These are phyloP conservation scores for Cyphomyrus discorhynchus DNA, from an alignment of 2,113 vertebrate species.

Conservation along the genomic window DNA sequence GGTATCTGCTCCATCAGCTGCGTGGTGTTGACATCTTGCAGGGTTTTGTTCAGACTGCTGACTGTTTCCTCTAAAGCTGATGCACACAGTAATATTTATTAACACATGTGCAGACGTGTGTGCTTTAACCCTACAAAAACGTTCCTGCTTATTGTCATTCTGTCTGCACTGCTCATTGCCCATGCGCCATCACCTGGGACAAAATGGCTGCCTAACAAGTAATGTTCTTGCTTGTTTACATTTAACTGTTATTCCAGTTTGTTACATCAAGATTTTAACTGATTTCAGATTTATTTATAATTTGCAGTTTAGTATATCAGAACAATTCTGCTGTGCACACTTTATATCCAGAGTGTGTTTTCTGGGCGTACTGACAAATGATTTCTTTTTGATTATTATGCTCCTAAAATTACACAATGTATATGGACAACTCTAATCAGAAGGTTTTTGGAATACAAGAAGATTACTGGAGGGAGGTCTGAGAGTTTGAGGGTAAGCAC, in stretches of 20 bases:
- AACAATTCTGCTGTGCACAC: neutral
- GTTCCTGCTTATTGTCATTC: neutral
- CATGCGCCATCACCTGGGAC: neutral
- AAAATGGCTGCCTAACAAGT: neutral
- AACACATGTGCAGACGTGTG: neutral
- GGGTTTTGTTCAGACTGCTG: constrained; percentile 61
- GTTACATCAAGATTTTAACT: neutral
- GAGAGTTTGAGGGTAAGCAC: neutral
- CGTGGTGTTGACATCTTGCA: constrained; percentile 45
- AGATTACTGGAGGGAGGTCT: neutral
- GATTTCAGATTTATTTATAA: neutral
- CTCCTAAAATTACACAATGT: neutral
- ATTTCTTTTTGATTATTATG: neutral
- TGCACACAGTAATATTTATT: neutral
- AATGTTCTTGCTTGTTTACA: neutral
- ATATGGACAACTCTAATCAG: neutral
- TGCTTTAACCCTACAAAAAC: neutral
- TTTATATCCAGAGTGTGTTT: neutral
- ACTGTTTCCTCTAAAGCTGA: constrained; percentile 62
- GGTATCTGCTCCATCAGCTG: constrained; percentile 55
- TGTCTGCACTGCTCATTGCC: neutral
- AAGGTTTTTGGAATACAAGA: neutral
- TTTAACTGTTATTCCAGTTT: neutral
- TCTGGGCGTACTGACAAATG: neutral
- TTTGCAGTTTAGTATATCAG: neutral